Percentiles rank a stretch among this genome's conserved stretches.
Evolutionary conservation across 2,797 vertebrate species (phyloP).

Genomic region (Discoglossus pictus): DNA sequence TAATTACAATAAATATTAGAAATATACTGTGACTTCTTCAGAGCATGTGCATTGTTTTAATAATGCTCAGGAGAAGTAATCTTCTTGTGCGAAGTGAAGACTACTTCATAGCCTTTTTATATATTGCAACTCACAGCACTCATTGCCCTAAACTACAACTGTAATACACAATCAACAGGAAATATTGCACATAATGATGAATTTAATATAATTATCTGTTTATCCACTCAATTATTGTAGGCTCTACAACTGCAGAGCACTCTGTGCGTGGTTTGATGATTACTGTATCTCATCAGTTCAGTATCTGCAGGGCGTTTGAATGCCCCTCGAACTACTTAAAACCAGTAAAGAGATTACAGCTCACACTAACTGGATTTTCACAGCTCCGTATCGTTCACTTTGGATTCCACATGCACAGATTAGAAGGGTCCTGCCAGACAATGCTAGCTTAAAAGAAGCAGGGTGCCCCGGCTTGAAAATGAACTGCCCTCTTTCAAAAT

Average conservation of each 20-base stretch:
- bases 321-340: conserved; percentile 86
- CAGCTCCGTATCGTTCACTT: conserved; percentile 87
- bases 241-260: conserved; percentile 53
- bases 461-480: conserved; percentile 57
- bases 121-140: conserved; percentile 17
- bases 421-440: conserved; percentile 81
- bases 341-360: conserved; percentile 99
- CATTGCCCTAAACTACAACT: conserved; percentile 12
- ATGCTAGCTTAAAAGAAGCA: conserved; percentile 67
- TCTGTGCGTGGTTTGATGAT: conserved; percentile 66
- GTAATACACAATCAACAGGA: conserved; percentile 44
- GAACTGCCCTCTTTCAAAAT: conserved; percentile 23
- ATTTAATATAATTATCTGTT: conserved; percentile 52
- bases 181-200: conserved; percentile 37
- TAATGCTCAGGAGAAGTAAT: no score
- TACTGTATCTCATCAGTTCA: conserved; percentile 74
- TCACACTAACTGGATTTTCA: conserved; percentile 98
- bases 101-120: no score
- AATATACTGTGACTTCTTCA: no score
- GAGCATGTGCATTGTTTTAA: no score
- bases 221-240: conserved; percentile 54
- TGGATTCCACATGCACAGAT: conserved; percentile 88
- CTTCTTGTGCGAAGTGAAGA: no score
- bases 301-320: conserved; percentile 75
- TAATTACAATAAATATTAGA: no score